These are phyloP conservation scores for Bos indicus DNA, from an alignment of 2,113 vertebrate genomes.

Conservation along the genomic window DNA sequence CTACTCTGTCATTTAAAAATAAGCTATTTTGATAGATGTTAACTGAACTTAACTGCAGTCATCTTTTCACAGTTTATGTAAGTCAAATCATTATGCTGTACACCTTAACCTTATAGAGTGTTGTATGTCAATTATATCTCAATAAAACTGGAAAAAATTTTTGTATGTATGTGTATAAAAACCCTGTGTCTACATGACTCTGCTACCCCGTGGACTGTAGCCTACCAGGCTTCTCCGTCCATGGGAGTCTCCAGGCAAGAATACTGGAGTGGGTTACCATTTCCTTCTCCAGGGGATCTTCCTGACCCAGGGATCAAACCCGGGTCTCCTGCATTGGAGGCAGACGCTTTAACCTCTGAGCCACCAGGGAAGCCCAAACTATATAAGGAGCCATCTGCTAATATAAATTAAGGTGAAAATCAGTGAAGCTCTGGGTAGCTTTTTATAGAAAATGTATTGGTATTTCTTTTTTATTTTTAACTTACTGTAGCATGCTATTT, in stretches of 20 bases:
- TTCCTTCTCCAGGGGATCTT: no score
- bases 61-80: neutral
- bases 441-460: constrained; percentile 15
- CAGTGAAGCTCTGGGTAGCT: neutral
- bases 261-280: no score
- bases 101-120: neutral
- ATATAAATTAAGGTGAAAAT: neutral
- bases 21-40: neutral
- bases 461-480: neutral
- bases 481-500: neutral
- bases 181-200: neutral
- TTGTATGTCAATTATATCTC: neutral
- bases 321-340: no score
- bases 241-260: no score
- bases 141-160: neutral
- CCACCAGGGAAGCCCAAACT: neutral
- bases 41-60: neutral
- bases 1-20: neutral
- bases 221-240: no score
- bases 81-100: neutral
- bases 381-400: neutral
- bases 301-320: no score
- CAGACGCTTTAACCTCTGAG: no score
- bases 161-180: neutral
- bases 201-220: no score